Percentiles rank a stretch among this genome's conserved stretches.
phyloP scores from a whole-genome alignment of 2,888 invertebrate genomes.

The Cheilosia scutellata region DNA sequence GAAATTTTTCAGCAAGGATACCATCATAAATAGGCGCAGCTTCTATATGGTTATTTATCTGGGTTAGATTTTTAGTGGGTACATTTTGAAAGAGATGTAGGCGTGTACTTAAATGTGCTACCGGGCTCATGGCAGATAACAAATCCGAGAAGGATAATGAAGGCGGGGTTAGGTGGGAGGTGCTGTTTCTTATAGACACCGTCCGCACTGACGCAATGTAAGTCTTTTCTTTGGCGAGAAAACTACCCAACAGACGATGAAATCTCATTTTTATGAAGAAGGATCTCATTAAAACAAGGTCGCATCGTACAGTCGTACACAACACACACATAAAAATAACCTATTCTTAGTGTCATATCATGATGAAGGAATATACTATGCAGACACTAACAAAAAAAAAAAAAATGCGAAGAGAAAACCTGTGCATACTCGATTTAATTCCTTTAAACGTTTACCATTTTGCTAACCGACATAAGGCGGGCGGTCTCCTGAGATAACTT shows the following conservation, averaged over 20 bases:
- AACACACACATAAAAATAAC: conserved; percentile 47
- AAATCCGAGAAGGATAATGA: too few species aligned
- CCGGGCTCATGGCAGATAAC: too few species aligned
- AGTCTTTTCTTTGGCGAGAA: too few species aligned
- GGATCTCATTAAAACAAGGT: conserved; percentile 21
- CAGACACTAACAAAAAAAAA: conserved; percentile 14
- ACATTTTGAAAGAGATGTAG: too few species aligned
- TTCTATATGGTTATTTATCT: too few species aligned
- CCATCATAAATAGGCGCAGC: too few species aligned
- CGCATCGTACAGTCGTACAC: too few species aligned
- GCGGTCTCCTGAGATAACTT: conserved; percentile 33
- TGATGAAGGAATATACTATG: conserved; percentile 5
- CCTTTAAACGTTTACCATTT: conserved; percentile 49
- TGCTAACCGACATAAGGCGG: conserved; percentile 29
- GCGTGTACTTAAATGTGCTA: too few species aligned
- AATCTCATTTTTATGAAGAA: background rate
- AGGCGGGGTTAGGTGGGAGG: too few species aligned
- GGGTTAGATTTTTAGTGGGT: too few species aligned
- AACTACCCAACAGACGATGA: conserved; percentile 9
- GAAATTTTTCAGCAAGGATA: background rate
- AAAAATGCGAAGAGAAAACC: conserved; percentile 12
- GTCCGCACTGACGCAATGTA: too few species aligned
- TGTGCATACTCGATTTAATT: conserved; percentile 52
- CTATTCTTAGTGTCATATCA: conserved; percentile 46
- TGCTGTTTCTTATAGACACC: too few species aligned